phyloP scores from a whole-genome alignment of 1,140 invertebrate species.

The Drosophila parvula region DNA sequence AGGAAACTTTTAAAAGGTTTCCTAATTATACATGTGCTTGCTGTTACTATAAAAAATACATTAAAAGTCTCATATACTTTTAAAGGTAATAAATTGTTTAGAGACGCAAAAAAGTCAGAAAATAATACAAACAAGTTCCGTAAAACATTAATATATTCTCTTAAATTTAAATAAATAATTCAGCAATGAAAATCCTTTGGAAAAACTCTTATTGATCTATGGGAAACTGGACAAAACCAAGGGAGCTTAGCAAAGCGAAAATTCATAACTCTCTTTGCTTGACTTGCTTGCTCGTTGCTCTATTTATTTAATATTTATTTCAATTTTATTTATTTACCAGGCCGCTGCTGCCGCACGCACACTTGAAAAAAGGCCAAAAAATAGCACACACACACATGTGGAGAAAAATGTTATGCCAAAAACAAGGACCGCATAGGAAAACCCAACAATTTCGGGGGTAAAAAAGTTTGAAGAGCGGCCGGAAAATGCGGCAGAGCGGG shows the following conservation, averaged over 20 bases:
- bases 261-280: constrained; percentile 53
- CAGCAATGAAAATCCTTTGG: not conserved
- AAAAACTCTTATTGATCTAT: constrained; percentile 10
- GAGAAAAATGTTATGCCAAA: constrained; percentile 23
- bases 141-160: not conserved
- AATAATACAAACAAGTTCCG: not conserved
- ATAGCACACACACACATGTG: constrained; percentile 14
- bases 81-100: no score
- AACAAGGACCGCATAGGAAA: constrained; percentile 28
- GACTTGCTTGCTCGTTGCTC: constrained; percentile 53
- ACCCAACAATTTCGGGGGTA: constrained; percentile 29
- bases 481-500: constrained; percentile 22
- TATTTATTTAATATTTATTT: constrained; percentile 80
- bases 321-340: constrained; percentile 76
- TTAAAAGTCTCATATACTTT: not conserved
- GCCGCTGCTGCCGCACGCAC: constrained; percentile 18
- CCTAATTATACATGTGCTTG: not conserved
- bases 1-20: not conserved
- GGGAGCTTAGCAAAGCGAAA: constrained; percentile 20
- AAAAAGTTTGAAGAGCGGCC: constrained; percentile 40
- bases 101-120: not conserved
- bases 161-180: not conserved
- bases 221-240: constrained; percentile 2
- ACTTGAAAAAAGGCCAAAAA: constrained; percentile 29
- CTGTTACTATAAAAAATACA: not conserved